Conservation (phyloP, 2,797 vertebrate genomes). For the Clarias platycephalus region DNA sequence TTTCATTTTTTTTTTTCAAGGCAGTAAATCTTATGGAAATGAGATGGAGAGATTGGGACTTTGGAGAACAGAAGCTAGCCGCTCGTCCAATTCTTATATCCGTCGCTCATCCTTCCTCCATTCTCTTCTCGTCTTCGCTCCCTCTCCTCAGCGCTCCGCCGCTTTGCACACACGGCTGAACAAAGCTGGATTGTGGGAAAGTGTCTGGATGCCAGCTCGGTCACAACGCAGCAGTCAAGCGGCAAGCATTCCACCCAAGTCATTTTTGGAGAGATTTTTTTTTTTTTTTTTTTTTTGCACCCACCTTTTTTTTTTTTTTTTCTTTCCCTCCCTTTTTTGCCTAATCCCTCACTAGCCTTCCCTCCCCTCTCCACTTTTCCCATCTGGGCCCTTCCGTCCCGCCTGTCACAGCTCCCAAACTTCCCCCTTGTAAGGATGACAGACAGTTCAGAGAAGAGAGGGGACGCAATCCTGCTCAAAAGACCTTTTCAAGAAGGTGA, state of each 20-base stretch:
- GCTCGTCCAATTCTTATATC: conserved; percentile 57
- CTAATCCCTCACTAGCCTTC: conserved; percentile 52
- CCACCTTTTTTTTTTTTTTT: conserved; percentile 42
- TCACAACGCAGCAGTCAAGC: conserved; percentile 79
- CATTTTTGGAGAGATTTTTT: conserved; percentile 74
- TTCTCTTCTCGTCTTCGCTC: conserved; percentile 21
- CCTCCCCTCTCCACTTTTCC: conserved; percentile 30
- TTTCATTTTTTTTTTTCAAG: conserved; percentile 26
- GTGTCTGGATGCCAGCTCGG: conserved; percentile 64
- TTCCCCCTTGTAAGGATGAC: conserved; percentile 59
- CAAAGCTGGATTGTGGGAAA: conserved; percentile 73
- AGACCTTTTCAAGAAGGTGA: conserved; percentile 61
- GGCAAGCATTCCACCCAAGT: conserved; percentile 81
- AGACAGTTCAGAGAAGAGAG: conserved; percentile 63
- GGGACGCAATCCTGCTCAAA: conserved; percentile 56
- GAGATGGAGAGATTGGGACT: conserved; percentile 61
- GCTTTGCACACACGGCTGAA: conserved; percentile 59
- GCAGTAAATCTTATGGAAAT: conserved; percentile 62
- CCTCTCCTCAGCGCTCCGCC: conserved; percentile 41
- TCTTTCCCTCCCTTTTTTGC: conserved; percentile 29
- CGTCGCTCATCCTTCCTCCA: conserved; percentile 52
- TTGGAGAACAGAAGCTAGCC: conserved; percentile 61
- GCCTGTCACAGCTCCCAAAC: conserved; percentile 57
- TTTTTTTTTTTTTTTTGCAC: conserved; percentile 55
- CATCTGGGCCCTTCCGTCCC: conserved; percentile 48